These are phyloP conservation scores for Panthera leo DNA, from an alignment of 2,113 vertebrate genomes.

Conservation along the genomic window DNA sequence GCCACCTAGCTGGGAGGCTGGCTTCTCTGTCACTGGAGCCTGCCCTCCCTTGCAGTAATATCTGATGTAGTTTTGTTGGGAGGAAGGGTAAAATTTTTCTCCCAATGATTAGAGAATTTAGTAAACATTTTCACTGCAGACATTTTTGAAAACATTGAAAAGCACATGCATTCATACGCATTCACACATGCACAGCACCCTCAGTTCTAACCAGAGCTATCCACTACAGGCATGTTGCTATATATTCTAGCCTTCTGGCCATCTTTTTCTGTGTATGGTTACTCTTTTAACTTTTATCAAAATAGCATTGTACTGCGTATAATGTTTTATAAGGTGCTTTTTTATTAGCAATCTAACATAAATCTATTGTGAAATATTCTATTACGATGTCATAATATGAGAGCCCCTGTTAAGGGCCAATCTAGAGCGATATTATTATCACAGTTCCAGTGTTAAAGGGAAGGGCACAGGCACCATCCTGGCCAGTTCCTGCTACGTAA, in stretches of 20 bases:
- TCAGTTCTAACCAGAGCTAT: background rate
- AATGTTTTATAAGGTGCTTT: background rate
- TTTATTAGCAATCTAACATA: background rate
- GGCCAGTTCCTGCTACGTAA: background rate
- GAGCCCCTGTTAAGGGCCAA: background rate
- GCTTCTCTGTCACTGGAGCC: background rate
- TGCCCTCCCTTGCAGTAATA: background rate
- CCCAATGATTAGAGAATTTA: background rate
- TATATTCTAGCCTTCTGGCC: background rate
- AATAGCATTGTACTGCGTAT: background rate
- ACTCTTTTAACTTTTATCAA: background rate
- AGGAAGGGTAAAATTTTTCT: background rate
- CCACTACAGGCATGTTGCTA: background rate
- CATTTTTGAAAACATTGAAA: background rate
- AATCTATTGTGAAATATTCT: background rate
- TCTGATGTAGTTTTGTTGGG: background rate
- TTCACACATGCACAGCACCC: fast-evolving
- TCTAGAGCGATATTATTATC: background rate
- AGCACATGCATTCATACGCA: background rate
- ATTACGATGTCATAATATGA: background rate
- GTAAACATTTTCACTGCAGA: background rate
- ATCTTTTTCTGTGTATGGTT: background rate
- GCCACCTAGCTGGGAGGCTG: no score
- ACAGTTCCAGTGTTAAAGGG: background rate
- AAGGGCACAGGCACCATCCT: background rate